Evolutionary conservation across 2,888 invertebrate genomes (phyloP), one percentile per base, ranked within the genome.

Genomic region (Dasysyrphus albostriatus): DNA sequence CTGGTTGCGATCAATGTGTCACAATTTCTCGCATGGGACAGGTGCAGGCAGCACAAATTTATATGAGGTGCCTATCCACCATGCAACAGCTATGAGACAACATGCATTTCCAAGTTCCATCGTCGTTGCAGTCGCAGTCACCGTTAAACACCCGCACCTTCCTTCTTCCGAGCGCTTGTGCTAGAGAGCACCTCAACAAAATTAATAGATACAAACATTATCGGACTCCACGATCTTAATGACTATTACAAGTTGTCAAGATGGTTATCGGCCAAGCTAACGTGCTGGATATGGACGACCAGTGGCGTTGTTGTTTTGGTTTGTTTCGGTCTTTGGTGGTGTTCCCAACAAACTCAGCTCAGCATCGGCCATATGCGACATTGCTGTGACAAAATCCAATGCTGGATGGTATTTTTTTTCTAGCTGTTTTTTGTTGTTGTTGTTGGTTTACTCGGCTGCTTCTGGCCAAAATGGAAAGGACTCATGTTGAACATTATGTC

Each of bases 191-290:
- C 69, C 78, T 70, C 69, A 59, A 72, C 42, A 76, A 83, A 87
- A 87, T 87, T 87, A 87, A 87, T 87, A 87, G 87, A 87, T 87
- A 87, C 87, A 87, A 87, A 87, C 83, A 83, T 78, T 83, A 87
- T 87, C 83, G 78, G 59, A 74, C 83, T 87, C 87, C 87, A 87
- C 87, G 83, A 87, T 87, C 87, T 87, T 87, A 87, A 87, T 87
- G 87, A 87, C 87, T 87, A 87, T 87, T 87, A 87, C 87, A 87
- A 87, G 87, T 87, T 87, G 87, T 87, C 87, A 87, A 87, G 87
- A 87, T 87, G 78, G 75, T 83, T 87, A 87, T 87, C 87, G 87
- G 83, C n/a, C 82, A 75, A 59, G 78, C 82, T 87, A 83, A 83
- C 87, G 83, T 87, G 87, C 87, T 87, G 87, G 83, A 87, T 82